Evolutionary conservation across 2,113 vertebrate species (phyloP), one percentile per base, ranked within the genome.

Genomic region (Perca fluviatilis): DNA sequence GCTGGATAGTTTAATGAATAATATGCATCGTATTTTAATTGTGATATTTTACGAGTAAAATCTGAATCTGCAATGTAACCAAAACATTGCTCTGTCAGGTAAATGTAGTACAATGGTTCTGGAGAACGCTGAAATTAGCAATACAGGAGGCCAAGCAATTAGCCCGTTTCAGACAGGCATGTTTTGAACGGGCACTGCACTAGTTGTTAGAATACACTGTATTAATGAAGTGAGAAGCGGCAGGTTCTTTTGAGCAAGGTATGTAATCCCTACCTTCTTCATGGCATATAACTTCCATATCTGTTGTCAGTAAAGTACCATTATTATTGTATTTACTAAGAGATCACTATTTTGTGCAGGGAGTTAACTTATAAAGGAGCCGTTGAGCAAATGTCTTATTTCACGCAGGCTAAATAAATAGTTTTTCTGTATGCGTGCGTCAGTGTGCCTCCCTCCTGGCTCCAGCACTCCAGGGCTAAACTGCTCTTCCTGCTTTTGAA

Each of bases 401-500:
- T 79, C 56, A 86, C 14, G 33, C 64, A 58, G 66, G 66, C 75
- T 82, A 73, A 84, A 82, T 88, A 84, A 89, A 88, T 50, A 79
- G 66, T 81, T 78, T 46, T 90, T 90, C 74, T 82, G 51, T 90
- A 77, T 90, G 86, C 82, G 14, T 90, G 91, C 74, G 86, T 91
- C 89, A 85, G 77, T 50, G 75, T 80, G 82, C 84, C 77, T 77
- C 67, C 62, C 82, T 84, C 62, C 75, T 72, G 54, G 9, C 79
- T 82, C 57, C 61, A 76, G 82, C 83, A 85, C 84, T 83, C 68
- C 82, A 11, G 77, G 79, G 78, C 82, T 80, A 76, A 88, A 87
- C 70, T 80, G 79, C 79, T 89, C 87, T 82, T 86, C 72, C 83
- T 79, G 77, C 86, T 86, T 91, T 92, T 92, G 85, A 92, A 88